A percentile compares a stretch with the other conserved stretches of the same genome.
These are phyloP conservation scores for Ceratitis capitata DNA, from an alignment of 1,140 invertebrate species.

Conservation along the genomic window DNA sequence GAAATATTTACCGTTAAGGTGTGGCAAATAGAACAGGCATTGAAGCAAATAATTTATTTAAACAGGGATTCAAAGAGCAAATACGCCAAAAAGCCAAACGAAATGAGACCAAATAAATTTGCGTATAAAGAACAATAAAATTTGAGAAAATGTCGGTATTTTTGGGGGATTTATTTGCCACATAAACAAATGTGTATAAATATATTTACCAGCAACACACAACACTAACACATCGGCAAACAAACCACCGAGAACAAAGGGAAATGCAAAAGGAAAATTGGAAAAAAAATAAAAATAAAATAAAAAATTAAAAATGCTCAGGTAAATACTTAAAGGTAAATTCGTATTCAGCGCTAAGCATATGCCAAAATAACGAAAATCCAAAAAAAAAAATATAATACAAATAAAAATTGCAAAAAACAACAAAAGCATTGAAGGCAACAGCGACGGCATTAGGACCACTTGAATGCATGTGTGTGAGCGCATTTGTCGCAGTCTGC, in stretches of 20 bases:
- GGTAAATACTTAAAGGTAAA: constrained; percentile 17
- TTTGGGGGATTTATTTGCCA: constrained; percentile 3
- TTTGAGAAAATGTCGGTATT: constrained; percentile 4
- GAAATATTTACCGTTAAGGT: too few species aligned
- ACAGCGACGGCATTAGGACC: background rate
- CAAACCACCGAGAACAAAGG: background rate
- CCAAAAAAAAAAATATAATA: background rate
- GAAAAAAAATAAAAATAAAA: background rate
- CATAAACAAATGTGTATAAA: background rate
- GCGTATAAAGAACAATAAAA: constrained; percentile 25
- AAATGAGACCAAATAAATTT: constrained; percentile 35
- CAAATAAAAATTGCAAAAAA: background rate
- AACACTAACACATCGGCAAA: background rate
- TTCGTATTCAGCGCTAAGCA: constrained; percentile 7
- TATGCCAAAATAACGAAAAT: background rate
- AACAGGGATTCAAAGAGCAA: background rate
- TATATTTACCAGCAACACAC: too few species aligned
- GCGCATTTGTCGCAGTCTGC: background rate
- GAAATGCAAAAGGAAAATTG: too few species aligned
- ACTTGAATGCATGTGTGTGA: background rate
- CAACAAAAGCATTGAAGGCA: background rate
- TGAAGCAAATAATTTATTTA: constrained; percentile 13
- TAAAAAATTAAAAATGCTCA: background rate
- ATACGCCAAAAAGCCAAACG: background rate
- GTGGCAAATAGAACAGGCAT: too few species aligned